A percentile compares a stretch with the other conserved stretches of the same genome.
Conservation (phyloP, 2,888 invertebrate genomes). For the Rhagonycha lutea region DNA sequence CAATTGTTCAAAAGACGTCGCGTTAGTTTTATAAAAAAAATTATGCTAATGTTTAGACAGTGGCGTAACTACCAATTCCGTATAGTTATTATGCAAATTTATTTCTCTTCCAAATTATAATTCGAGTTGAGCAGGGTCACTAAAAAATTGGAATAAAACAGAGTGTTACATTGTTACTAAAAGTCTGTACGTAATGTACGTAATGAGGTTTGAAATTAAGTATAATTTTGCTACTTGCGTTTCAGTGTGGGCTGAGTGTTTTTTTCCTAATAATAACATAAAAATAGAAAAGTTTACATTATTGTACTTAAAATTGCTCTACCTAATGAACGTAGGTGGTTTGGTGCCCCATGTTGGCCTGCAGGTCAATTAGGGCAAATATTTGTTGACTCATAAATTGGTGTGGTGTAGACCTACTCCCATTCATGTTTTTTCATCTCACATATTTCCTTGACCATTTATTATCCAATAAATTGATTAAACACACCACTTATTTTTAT, state of each 20-base stretch:
- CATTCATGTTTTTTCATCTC: constrained; percentile 27
- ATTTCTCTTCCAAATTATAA: too few relatives aligned
- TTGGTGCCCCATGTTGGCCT: constrained; percentile 53
- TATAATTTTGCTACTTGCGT: background rate
- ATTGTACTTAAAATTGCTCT: background rate
- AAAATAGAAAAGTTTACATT: background rate
- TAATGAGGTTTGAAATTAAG: background rate
- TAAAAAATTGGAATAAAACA: background rate
- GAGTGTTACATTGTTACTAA: background rate
- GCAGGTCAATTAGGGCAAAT: constrained; percentile 55
- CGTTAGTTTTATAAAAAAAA: background rate
- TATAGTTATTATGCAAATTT: background rate
- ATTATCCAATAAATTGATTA: constrained; percentile 30
- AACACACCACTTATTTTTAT: constrained; percentile 22
- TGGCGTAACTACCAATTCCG: background rate
- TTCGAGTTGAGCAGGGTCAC: background rate
- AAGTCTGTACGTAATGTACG: background rate
- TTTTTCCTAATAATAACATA: background rate
- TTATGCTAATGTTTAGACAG: background rate
- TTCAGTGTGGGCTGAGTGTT: background rate
- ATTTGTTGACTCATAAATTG: constrained; percentile 46
- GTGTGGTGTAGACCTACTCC: constrained; percentile 24
- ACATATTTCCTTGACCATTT: constrained; percentile 28
- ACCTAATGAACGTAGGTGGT: constrained; percentile 48
- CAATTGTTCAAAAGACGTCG: constrained; percentile 25